Base-by-base conservation (phyloP, 2,113 vertebrate genomes). In the Argyrosomus japonicus region DNA sequence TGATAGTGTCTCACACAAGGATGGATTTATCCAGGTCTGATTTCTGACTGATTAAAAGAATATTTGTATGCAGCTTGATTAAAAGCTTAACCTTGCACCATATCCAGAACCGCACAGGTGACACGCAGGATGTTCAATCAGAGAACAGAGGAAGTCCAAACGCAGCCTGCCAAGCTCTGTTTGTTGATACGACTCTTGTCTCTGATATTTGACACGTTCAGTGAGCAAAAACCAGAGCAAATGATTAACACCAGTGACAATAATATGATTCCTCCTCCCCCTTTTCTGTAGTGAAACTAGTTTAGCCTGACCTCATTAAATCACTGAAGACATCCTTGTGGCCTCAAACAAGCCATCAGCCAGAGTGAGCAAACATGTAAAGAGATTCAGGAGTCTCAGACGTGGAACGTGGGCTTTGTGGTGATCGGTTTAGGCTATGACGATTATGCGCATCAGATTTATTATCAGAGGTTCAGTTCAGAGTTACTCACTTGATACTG, bases 281-380 rank as follows among this genome's bases (percentile, higher is more conserved):
- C 84, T 56, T 77, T 82, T 75, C 82, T 90, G 71, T 68, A 84
- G 85, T 90, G 78, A 70, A 90, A 87, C 90, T 86, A 91, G 90
- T 93, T 92, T 87, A 80, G 84, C 81, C 85, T 91, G 93, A 91
- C 93, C 93, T 90, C 81, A 89, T 92, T 91, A 90, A 86, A 90
- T 88, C 87, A 88, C 85, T 77, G 75, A 89, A 86, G 73, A 91
- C 81, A 69, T 89, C 73, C 76, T 64, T 43, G 61, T 85, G 84
- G 86, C 90, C 86, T 91, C 68, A 88, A 90, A 91, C 81, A 27
- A 81, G 85, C 81, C 69, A 56, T 81, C 80, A 87, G 74, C 68
- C 57, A 69, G 50, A 75, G 45, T 47, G 74, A 67, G 82, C 78
- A 62, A 84, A 92, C 81, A 89, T 68, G 63, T 23, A 62, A 19